These are phyloP conservation scores for Druceiella hillmani DNA, from an alignment of 2,888 invertebrate genomes.

Conservation along the genomic window DNA sequence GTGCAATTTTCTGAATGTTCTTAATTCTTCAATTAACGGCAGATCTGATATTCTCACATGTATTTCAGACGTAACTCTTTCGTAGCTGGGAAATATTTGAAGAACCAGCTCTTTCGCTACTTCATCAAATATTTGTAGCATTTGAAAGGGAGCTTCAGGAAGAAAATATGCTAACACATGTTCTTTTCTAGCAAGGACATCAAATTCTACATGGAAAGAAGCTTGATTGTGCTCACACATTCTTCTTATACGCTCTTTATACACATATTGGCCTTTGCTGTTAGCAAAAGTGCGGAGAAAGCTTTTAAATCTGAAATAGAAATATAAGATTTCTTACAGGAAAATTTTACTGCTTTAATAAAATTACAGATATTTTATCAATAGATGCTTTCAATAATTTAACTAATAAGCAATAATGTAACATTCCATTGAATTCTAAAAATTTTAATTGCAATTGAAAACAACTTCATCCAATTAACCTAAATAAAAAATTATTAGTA, in stretches of 20 bases:
- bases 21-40: conserved; percentile 91
- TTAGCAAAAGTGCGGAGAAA: conserved; percentile 89
- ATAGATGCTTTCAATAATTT: no score
- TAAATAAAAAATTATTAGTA: no score
- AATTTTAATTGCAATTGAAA: no score
- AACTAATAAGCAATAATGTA: no score
- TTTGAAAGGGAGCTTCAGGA: conserved; percentile 95
- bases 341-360: no score
- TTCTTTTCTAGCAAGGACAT: conserved; percentile 82
- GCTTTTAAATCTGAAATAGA: conserved; percentile 68
- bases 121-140: conserved; percentile 94
- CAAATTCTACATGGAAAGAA: conserved; percentile 91
- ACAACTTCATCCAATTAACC: no score
- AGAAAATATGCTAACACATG: conserved; percentile 94
- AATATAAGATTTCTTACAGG: no score
- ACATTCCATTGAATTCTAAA: no score
- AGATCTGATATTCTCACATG: conserved; percentile 93
- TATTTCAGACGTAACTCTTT: conserved; percentile 88
- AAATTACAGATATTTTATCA: no score
- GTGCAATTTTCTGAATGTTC: conserved; percentile 85
- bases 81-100: conserved; percentile 93
- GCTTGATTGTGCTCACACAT: conserved; percentile 93
- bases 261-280: conserved; percentile 79
- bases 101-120: conserved; percentile 91
- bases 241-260: conserved; percentile 85